phyloP scores from a whole-genome alignment of 1,140 invertebrate species.

The Drosophila novamexicana region DNA sequence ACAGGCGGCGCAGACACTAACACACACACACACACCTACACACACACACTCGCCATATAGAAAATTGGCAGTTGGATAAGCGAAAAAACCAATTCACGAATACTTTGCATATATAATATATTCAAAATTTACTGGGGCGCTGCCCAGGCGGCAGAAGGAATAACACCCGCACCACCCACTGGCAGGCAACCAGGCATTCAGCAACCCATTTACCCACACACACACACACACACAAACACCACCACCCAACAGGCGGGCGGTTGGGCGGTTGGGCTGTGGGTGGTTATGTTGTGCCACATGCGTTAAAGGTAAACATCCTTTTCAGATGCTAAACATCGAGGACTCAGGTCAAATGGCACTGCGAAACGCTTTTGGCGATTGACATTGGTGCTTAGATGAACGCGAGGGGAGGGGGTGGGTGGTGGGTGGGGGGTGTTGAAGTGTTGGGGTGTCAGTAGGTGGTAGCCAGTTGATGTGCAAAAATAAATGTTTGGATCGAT shows the following conservation, averaged over 20 bases:
- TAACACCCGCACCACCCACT: conserved; percentile 6
- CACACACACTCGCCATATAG: conserved; percentile 56
- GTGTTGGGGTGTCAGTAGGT: too few species aligned
- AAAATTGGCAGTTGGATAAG: conserved; percentile 84
- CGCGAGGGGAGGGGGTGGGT: not conserved
- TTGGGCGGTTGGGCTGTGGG: not conserved
- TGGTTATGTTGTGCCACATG: conserved; percentile 55
- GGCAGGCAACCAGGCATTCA: conserved; percentile 8
- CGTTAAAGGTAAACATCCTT: conserved; percentile 81
- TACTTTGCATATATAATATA: conserved; percentile 84
- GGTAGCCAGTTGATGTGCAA: conserved; percentile 18
- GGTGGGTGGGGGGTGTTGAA: too few species aligned
- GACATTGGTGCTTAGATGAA: not conserved
- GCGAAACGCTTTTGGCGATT: conserved; percentile 45
- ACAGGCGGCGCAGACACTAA: conserved; percentile 59
- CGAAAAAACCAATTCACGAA: conserved; percentile 84
- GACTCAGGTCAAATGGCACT: conserved; percentile 64
- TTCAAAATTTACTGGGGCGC: conserved; percentile 71
- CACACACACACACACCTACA: conserved; percentile 35
- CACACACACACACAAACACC: not conserved
- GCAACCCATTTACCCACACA: not conserved
- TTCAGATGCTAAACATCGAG: conserved; percentile 46
- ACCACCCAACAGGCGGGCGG: too few species aligned
- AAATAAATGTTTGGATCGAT: conserved; percentile 31
- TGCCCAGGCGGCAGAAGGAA: conserved; percentile 56